Conservation (phyloP, 2,797 vertebrate genomes). For the Sebastes minor region DNA sequence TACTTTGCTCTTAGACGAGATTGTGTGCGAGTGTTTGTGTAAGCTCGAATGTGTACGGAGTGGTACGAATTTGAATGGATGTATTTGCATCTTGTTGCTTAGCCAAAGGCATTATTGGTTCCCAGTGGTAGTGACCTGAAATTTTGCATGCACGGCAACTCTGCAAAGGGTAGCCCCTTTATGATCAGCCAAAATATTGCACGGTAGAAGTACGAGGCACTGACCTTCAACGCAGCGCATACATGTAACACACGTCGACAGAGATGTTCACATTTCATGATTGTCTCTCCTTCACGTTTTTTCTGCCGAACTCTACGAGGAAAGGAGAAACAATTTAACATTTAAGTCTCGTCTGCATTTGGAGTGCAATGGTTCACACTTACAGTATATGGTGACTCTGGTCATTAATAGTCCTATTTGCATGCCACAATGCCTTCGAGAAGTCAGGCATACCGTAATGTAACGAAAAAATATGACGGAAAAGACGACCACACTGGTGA, state of each 20-base stretch:
- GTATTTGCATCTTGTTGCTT: constrained; percentile 85
- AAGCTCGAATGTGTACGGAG: constrained; percentile 54
- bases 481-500: background rate
- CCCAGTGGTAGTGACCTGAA: constrained; percentile 77
- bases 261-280: constrained; percentile 64
- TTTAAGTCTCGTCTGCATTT: background rate
- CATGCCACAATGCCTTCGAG: background rate
- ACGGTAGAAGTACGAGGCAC: constrained; percentile 42
- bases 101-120: constrained; percentile 79
- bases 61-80: constrained; percentile 78
- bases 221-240: constrained; percentile 67
- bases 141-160: constrained; percentile 80
- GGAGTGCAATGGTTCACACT: background rate
- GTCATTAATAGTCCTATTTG: constrained; percentile 11
- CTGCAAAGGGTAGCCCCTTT: constrained; percentile 65
- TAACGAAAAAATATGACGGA: background rate
- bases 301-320: constrained; percentile 41
- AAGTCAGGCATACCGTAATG: constrained; percentile 11
- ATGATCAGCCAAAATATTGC: constrained; percentile 56
- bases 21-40: constrained; percentile 54
- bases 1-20: constrained; percentile 24
- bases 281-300: constrained; percentile 32
- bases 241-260: constrained; percentile 48
- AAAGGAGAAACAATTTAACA: constrained; percentile 25
- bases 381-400: constrained; percentile 12